Conservation (phyloP, 2,888 invertebrate genomes). For the Limnephilus marmoratus region DNA sequence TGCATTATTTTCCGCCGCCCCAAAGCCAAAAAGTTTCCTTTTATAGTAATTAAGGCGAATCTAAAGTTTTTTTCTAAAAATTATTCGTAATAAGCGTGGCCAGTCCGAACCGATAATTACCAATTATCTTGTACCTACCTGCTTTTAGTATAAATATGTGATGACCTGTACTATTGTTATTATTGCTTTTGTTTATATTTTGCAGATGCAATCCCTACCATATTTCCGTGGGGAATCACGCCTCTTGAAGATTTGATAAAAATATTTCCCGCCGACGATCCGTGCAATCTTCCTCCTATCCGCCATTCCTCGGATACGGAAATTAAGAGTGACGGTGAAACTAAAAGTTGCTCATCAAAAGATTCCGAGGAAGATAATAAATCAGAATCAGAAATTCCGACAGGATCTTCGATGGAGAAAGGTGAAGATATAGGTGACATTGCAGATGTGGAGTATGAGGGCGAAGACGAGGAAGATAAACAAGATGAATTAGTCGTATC, state of each 20-base stretch:
- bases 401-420: conserved; percentile 13
- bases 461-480: neutral
- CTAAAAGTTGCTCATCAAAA: conserved; percentile 10
- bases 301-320: conserved; percentile 32
- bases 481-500: neutral
- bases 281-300: conserved; percentile 67
- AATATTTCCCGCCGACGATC: conserved; percentile 68
- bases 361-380: conserved; percentile 50
- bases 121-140: too few relatives aligned
- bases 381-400: conserved; percentile 13
- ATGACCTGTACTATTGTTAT: neutral
- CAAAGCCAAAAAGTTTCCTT: too few relatives aligned
- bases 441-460: conserved; percentile 21
- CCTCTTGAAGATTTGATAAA: conserved; percentile 67
- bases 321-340: conserved; percentile 35
- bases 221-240: conserved; percentile 80
- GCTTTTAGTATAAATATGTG: too few relatives aligned
- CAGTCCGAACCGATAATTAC: too few relatives aligned
- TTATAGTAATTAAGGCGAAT: too few relatives aligned
- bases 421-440: conserved; percentile 17
- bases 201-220: conserved; percentile 83
- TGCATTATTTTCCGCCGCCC: too few relatives aligned
- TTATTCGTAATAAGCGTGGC: too few relatives aligned
- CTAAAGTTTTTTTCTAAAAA: too few relatives aligned
- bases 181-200: conserved; percentile 14